A percentile compares a stretch with the other conserved stretches of the same genome.
Evolutionary conservation across 2,888 invertebrate genomes (phyloP).

Genomic region (Amphipoea lucens): DNA sequence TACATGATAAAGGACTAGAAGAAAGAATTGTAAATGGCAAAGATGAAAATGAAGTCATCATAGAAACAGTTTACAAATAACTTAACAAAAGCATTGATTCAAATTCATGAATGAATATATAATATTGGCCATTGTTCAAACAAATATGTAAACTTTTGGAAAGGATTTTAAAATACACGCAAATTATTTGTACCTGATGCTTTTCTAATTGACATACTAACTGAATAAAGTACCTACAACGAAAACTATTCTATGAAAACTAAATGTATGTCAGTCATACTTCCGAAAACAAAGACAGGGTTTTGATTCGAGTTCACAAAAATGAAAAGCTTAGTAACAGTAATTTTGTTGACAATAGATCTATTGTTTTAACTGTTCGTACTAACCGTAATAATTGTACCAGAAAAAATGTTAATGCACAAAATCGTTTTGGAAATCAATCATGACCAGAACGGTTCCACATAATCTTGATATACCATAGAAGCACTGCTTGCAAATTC

Average conservation of each 20-base stretch:
- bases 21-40: neutral
- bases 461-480: neutral
- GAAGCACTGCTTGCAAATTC: neutral
- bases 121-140: neutral
- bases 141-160: neutral
- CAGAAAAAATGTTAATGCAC: constrained; percentile 7
- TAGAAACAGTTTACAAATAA: neutral
- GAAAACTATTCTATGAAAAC: neutral
- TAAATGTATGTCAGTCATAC: constrained; percentile 31
- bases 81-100: neutral
- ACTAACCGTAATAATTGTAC: constrained; percentile 46
- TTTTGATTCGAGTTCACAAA: constrained; percentile 31
- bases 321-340: constrained; percentile 44
- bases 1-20: neutral
- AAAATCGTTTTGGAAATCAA: constrained; percentile 7
- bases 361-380: constrained; percentile 43
- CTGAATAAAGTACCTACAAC: constrained; percentile 2
- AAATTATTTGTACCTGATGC: neutral
- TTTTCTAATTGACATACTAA: constrained; percentile 7
- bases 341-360: constrained; percentile 49
- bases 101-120: neutral
- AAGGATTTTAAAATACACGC: neutral
- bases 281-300: constrained; percentile 34
- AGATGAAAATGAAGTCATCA: neutral
- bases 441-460: constrained; percentile 23